Conservation (phyloP, 2,113 vertebrate genomes). For the Herpetotheres cachinnans region DNA sequence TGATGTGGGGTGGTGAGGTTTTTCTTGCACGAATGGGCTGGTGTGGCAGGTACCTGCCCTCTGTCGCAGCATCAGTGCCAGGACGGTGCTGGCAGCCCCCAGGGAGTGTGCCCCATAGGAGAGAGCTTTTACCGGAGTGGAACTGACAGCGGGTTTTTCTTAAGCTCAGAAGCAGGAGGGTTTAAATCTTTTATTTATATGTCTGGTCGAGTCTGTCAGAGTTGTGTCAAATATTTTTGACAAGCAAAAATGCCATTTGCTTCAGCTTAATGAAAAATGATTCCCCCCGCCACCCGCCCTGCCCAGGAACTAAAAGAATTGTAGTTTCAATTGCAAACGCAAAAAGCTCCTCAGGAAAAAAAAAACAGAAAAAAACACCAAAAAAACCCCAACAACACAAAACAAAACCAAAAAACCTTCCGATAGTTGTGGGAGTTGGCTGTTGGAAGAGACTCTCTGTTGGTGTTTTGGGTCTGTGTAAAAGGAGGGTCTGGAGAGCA, state of each 20-base stretch:
- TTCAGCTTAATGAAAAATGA: constrained; percentile 45
- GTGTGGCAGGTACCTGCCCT: neutral
- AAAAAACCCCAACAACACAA: neutral
- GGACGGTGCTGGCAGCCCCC: neutral
- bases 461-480: neutral
- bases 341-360: neutral
- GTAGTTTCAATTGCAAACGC: constrained; percentile 12
- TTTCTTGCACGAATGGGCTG: neutral
- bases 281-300: neutral
- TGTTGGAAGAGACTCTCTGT: neutral
- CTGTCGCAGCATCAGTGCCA: neutral
- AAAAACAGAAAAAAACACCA: neutral
- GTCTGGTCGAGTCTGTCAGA: constrained; percentile 23
- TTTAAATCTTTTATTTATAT: constrained; percentile 50
- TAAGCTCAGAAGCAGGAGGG: neutral
- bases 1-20: fast-evolving
- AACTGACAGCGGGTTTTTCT: neutral
- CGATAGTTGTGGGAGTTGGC: neutral
- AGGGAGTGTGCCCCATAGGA: neutral
- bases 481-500: constrained; percentile 47
- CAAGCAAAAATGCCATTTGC: constrained; percentile 53
- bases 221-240: constrained; percentile 46
- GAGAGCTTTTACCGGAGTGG: neutral
- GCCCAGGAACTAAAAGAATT: neutral
- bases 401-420: neutral